Evolutionary conservation across 2,888 invertebrate genomes (phyloP).

Genomic region (Latrodectus hesperus): DNA sequence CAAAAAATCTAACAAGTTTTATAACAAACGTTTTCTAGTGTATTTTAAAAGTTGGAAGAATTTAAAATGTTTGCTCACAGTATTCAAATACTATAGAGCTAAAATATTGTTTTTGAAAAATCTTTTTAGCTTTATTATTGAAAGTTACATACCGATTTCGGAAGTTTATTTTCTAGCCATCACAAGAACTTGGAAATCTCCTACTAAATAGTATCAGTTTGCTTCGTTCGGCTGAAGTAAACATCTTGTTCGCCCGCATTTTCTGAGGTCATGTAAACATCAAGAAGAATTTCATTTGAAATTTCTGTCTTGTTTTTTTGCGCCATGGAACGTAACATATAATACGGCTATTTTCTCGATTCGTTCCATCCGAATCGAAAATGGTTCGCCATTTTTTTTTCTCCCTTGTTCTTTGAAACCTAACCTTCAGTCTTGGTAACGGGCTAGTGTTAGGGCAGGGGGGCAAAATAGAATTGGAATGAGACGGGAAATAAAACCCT

Average conservation of each 20-base stretch:
- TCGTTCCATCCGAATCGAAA: background rate
- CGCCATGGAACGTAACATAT: no score
- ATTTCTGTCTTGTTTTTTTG: background rate
- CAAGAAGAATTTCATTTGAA: background rate
- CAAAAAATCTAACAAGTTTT: no score
- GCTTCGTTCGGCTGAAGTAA: background rate
- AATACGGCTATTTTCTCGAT: background rate
- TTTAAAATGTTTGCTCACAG: no score
- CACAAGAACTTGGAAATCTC: no score
- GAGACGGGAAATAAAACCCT: constrained; percentile 15
- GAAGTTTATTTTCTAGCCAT: no score
- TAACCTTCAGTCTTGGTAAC: background rate
- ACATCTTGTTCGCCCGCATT: background rate
- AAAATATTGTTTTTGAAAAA: no score
- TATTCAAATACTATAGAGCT: no score
- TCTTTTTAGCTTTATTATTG: no score
- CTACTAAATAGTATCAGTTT: no score
- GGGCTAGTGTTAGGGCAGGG: background rate
- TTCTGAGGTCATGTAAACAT: background rate
- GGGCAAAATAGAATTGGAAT: background rate
- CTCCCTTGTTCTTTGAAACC: background rate
- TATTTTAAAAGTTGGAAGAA: no score
- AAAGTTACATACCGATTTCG: no score
- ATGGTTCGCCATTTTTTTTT: background rate
- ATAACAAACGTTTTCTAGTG: no score